Evolutionary conservation across 2,113 vertebrate genomes (phyloP).

Genomic region (Ceyx cyanopectus): DNA sequence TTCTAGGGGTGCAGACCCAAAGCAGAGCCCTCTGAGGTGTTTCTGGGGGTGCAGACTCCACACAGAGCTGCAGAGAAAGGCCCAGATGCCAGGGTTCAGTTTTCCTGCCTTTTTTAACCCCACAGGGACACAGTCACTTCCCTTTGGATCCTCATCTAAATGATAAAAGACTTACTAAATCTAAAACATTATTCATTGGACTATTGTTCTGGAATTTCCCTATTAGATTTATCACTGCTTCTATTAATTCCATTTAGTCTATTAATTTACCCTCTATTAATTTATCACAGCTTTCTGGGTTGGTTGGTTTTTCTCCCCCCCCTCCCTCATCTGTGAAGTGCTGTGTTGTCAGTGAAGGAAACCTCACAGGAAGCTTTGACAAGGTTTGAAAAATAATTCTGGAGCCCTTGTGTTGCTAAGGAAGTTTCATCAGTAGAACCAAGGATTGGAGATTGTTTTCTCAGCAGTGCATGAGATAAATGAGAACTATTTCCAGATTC

Average conservation of each 20-base stretch:
- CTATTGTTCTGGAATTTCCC: neutral
- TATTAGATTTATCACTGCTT: conserved; percentile 24
- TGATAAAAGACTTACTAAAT: conserved; percentile 2
- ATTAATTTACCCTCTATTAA: conserved; percentile 22
- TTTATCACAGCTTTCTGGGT: conserved; percentile 32
- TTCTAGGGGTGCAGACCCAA: too few species aligned
- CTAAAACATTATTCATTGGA: neutral
- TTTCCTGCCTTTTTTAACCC: neutral
- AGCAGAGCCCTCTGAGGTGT: neutral
- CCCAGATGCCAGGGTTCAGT: neutral
- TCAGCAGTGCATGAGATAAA: conserved; percentile 67
- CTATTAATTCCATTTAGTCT: conserved; percentile 45
- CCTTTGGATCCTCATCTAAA: neutral
- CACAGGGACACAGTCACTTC: neutral
- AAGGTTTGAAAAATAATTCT: conserved; percentile 69
- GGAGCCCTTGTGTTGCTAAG: conserved; percentile 64
- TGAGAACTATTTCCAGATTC: conserved; percentile 67
- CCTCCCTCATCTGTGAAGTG: neutral
- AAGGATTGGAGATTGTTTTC: conserved; percentile 63
- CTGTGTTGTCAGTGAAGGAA: conserved; percentile 61
- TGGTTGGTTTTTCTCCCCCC: neutral
- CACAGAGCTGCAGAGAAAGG: neutral
- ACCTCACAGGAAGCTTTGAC: conserved; percentile 65
- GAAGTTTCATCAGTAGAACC: conserved; percentile 70
- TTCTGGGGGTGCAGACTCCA: neutral